Conservation (phyloP, 2,113 vertebrate genomes). For the Pseudopipra pipra region DNA sequence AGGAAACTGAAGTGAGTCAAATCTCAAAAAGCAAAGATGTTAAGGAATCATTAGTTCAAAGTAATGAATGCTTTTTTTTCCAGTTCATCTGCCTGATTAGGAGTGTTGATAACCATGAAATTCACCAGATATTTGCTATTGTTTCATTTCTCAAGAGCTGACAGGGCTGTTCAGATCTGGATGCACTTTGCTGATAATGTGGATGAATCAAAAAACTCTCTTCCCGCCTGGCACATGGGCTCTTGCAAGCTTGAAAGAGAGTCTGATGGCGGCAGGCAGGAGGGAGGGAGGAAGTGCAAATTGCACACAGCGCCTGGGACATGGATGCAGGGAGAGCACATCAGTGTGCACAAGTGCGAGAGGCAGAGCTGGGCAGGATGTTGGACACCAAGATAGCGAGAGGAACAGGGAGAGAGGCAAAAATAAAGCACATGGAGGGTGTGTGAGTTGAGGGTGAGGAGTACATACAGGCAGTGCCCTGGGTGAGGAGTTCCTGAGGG, state of each 20-base stretch:
- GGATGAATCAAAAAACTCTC: constrained; percentile 40
- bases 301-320: background rate
- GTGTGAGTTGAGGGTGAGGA: background rate
- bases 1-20: background rate
- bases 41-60: constrained; percentile 57
- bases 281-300: background rate
- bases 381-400: fast-evolving
- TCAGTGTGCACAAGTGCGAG: fast-evolving
- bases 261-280: background rate
- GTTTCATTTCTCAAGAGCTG: constrained; percentile 46
- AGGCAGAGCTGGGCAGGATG: background rate
- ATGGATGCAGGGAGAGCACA: background rate
- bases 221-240: constrained; percentile 21
- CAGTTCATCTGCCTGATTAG: constrained; percentile 39
- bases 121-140: constrained; percentile 12
- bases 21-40: constrained; percentile 19
- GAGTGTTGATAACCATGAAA: constrained; percentile 45
- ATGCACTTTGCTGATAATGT: constrained; percentile 37
- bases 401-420: background rate
- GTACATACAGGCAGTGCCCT: background rate
- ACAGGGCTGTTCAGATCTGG: constrained; percentile 14
- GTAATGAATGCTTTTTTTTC: constrained; percentile 16
- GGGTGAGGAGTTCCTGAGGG: background rate
- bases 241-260: background rate
- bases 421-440: fast-evolving